Base-by-base conservation (phyloP, 2,888 invertebrate species). In the Elaeidobius kamerunicus region DNA sequence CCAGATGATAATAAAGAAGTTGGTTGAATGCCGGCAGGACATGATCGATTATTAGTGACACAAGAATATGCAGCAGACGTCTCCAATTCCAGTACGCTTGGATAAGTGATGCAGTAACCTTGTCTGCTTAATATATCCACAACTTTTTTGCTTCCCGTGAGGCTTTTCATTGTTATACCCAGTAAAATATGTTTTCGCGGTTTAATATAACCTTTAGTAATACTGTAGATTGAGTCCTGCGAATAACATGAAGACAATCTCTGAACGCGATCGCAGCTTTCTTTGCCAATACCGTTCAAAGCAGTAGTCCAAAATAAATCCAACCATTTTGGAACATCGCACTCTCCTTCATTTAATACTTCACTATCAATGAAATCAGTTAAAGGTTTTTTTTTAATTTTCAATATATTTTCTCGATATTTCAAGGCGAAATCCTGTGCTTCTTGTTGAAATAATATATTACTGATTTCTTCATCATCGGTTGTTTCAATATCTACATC, bases 101-200 rank as follows among this genome's bases (percentile, higher is more conserved):
- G 9, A 32, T 58, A 57, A 17, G 28, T 45, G 20, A 57, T 55
- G 43, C 58, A 61, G 32, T 62, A 52, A 27, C 60, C 59, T 49
- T 44, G 48, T 40, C 56, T 52, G 36, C 42, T 60, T 38, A 63
- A 48, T 35, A 62, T 59, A 36, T 60, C 32, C 4, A 63, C 23
- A 7, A 61, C 55, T 53, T 61, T 63, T 54, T 47, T 55, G 27
- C 60, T 63, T 43, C 60, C 55, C 18, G 60, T 61, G 6, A 63
- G 36, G 41, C 59, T 60, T 58, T 63, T 63, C 30, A 61, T 54
- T 3, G 53, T 16, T 9, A 61, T 56, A 36, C 60, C 63, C 23
- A 62, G 54, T 43, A 50, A 44, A 42, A 61, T 60, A 40, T 63
- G 58, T 36, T 60, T 61, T 46, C 27, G 14, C 6, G 60, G 54